Evolutionary conservation across 1,140 invertebrate genomes (phyloP), one percentile per base, ranked within the genome.

Genomic region (Ceratina japonica): DNA sequence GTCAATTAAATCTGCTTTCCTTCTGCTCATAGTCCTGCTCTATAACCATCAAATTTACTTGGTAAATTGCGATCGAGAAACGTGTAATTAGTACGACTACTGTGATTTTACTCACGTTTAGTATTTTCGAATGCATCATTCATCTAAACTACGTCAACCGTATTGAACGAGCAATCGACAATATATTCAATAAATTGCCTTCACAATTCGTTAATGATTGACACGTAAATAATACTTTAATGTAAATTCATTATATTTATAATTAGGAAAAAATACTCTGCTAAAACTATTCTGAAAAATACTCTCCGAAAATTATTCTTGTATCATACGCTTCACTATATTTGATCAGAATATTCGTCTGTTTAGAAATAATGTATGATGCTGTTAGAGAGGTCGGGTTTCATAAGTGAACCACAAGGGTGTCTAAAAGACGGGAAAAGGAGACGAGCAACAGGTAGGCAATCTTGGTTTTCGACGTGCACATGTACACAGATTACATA

Each of bases 371-470:
- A 64, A 52, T 13, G 3, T 12, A 62, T 56, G 61, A 52, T 68
- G 27, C 13, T 68, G 54, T 12, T 37, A 56, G 4, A 20, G 24
- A 63, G 44, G 31, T 31, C 62, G 16, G 22, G 54, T 65, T 79
- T 75, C 22, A 24, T 69, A 52, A 49, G 13, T 20, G 16, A 49
- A 24, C 15, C n/a, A 51, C 13, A 24, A n/a, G 22, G 56, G 15
- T 37, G 31, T 22, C 37, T 80, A 73, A 59, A 63, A 81, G 68
- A 56, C 54, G 15, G n/a, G 54, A 56, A 56, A 56, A 74, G 58
- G 49, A 37, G 70, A 54, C 61, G 63, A 63, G 85, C 86, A 87
- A 87, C 85, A 87, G 82, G 86, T 87, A 82, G 82, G 79, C 58
- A 75, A 84, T 83, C 52, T 61, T 22, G 27, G 27, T 86, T 81